Base-by-base conservation (phyloP, 1,140 invertebrate species). In the Lepidurus apus region DNA sequence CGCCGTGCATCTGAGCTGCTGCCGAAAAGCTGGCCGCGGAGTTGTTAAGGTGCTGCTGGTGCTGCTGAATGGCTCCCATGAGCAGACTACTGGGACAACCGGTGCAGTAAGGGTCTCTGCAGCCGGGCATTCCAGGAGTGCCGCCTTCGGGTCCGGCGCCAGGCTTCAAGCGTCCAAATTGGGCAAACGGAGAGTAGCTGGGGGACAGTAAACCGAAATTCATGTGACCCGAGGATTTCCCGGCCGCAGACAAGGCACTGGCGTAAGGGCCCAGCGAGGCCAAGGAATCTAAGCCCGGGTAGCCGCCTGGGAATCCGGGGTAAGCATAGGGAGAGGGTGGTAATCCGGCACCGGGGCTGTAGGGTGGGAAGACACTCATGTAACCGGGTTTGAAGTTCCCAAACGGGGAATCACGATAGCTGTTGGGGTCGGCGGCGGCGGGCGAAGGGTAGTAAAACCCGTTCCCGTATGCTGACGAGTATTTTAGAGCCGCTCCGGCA, bases 61-160 rank as follows among this genome's bases (percentile, higher is more conserved):
- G 87, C 79, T 84, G 77, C 43, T 78, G 53, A 65, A 65, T 21
- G 17, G 17, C 53, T 65, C 53, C 53, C 13, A 65, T 65, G 53
- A 65, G 53, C 7, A 65, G 21, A 65, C 53, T 65, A 11, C 8
- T 74, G 82, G 95, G 95, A 84, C 95, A 98, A 73, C 95, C 95
- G 2, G 93, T 94, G 86, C 96, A 98, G 82, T 95, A 97, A 7
- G 96, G 95, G 84, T 98, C 96, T 84, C 96, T 94, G 87, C 96
- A 98, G 10, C 43, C 53, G 0, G 79, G 92, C 21, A 47, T 44
- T n/a, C 43, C 13, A 43, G 43, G 24, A 21, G 9, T 26, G 26
- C 26, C 47, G 11, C 44, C 17, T 47, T 47, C 42, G 43, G 17
- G 24, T 21, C 11, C 43, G 13, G 43, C 26, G 44, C 43, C 53